phyloP scores from a whole-genome alignment of 2,888 invertebrate genomes.

The Xestia c-nigrum region DNA sequence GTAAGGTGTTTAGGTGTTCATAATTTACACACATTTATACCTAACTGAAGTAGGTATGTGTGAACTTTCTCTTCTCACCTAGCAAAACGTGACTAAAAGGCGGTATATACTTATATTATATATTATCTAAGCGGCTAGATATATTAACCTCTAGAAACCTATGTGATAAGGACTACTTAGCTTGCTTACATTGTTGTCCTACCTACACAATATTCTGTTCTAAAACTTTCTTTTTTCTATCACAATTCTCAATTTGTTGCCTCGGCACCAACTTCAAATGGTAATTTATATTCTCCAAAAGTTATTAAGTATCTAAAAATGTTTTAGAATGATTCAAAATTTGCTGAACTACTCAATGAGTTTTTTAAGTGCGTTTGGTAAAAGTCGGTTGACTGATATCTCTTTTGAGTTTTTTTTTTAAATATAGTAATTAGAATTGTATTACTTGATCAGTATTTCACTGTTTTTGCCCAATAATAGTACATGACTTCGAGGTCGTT shows the following conservation, averaged over 20 bases:
- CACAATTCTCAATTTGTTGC: background rate
- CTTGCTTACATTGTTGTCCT: slow-evolving; percentile 14
- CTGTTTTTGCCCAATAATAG: background rate
- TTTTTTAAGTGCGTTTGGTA: background rate
- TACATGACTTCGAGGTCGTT: background rate
- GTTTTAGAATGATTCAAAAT: background rate
- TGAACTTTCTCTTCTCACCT: slow-evolving; percentile 28
- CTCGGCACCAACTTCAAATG: background rate
- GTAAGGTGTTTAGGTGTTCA: background rate
- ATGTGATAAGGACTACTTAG: slow-evolving; percentile 24
- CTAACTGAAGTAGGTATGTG: background rate
- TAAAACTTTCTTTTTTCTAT: background rate
- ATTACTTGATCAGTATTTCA: background rate
- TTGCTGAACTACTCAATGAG: background rate
- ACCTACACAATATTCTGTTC: too few relatives aligned
- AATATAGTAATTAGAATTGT: too few relatives aligned
- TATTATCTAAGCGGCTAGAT: slow-evolving; percentile 28
- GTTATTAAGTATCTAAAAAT: background rate
- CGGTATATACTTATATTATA: background rate
- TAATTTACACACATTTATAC: slow-evolving; percentile 3
- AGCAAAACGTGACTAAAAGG: slow-evolving; percentile 1
- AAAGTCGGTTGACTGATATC: background rate
- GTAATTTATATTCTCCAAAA: too few relatives aligned
- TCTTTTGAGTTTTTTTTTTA: too few relatives aligned
- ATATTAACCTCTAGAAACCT: slow-evolving; percentile 34